A percentile compares a stretch with the other conserved stretches of the same genome.
Conservation (phyloP, 2,888 invertebrate genomes). For the Rosalia funebris region DNA sequence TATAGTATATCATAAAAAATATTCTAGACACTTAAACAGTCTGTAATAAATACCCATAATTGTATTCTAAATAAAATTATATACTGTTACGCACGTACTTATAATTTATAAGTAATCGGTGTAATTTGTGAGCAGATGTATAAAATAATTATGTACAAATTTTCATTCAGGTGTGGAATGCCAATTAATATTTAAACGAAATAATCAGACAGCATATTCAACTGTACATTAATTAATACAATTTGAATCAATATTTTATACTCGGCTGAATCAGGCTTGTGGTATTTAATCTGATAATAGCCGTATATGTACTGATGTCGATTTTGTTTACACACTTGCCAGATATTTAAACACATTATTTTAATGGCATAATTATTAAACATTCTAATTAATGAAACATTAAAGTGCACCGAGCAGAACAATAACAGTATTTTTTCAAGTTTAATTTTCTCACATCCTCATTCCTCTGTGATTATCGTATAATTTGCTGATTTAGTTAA, state of each 20-base stretch:
- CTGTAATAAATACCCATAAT: too few species aligned
- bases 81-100: neutral
- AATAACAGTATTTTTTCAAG: neutral
- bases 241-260: neutral
- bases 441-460: neutral
- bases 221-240: neutral
- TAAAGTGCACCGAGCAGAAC: neutral
- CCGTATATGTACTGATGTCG: neutral
- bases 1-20: too few species aligned
- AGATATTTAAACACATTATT: neutral
- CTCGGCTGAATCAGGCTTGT: neutral
- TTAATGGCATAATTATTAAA: neutral
- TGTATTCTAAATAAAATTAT: too few species aligned
- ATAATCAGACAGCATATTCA: neutral
- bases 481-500: neutral
- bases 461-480: neutral
- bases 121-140: neutral
- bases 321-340: neutral
- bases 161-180: neutral
- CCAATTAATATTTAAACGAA: neutral
- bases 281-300: neutral
- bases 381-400: neutral
- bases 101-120: neutral
- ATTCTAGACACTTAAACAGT: too few species aligned
- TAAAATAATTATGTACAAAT: neutral